A percentile compares a stretch with the other conserved stretches of the same genome.
Conservation (phyloP, 2,888 invertebrate genomes). For the Timema cristinae region DNA sequence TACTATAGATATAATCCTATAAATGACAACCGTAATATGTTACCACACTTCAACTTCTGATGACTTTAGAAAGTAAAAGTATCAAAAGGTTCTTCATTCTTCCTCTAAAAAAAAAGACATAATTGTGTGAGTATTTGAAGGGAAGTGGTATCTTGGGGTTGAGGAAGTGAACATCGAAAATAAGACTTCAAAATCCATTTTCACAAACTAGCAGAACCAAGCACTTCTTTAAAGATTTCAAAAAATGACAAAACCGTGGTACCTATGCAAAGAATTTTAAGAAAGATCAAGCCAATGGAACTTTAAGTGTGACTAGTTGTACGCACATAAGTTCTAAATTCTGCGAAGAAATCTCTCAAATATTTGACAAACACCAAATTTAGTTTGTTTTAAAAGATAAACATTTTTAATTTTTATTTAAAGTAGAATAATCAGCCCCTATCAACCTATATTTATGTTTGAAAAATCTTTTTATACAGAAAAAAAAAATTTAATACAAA, state of each 20-base stretch:
- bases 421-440: too few species aligned
- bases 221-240: constrained; percentile 3
- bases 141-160: background rate
- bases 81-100: background rate
- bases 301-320: background rate
- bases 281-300: background rate
- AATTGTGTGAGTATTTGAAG: background rate
- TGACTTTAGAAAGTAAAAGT: background rate
- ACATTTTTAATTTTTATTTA: too few species aligned
- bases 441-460: too few species aligned
- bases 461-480: too few species aligned
- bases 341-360: background rate
- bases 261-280: background rate
- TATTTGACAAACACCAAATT: background rate
- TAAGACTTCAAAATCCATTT: background rate
- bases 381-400: too few species aligned
- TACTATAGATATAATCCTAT: background rate
- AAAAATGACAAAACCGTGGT: constrained; percentile 2
- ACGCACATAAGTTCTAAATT: background rate
- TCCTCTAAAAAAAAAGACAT: background rate
- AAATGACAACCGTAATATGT: background rate
- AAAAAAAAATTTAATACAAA: too few species aligned
- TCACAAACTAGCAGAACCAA: background rate
- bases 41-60: constrained; percentile 1
- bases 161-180: constrained; percentile 7